phyloP scores from a whole-genome alignment of 2,888 invertebrate genomes.

The Pediacus dermestoides region DNA sequence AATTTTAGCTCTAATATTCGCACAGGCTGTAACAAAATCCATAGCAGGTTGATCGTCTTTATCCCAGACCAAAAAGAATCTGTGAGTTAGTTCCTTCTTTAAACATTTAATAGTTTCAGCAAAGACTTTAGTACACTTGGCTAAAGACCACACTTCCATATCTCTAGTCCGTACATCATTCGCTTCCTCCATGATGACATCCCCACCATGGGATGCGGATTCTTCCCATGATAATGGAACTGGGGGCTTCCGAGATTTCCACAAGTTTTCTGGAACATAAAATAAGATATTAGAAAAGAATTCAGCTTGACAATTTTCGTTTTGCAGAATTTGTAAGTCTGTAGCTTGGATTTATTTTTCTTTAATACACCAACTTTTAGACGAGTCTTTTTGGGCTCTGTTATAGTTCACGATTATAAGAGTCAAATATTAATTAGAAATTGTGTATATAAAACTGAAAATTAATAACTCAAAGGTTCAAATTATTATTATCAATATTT shows the following conservation, averaged over 20 bases:
- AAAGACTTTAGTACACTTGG: constrained; percentile 59
- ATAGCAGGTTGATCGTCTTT: constrained; percentile 91
- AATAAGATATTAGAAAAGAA: no score
- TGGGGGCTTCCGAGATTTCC: constrained; percentile 88
- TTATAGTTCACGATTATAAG: no score
- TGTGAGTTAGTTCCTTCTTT: constrained; percentile 56
- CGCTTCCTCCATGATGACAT: constrained; percentile 27
- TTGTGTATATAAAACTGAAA: no score
- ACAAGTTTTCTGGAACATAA: constrained; percentile 64
- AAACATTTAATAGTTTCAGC: constrained; percentile 63
- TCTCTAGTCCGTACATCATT: constrained; percentile 32
- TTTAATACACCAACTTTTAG: no score
- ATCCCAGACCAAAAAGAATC: constrained; percentile 88
- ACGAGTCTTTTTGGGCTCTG: no score
- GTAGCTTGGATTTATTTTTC: no score
- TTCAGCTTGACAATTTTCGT: constrained; percentile 2
- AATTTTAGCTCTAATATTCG: constrained; percentile 87
- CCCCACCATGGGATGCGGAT: constrained; percentile 33
- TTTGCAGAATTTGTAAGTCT: no score
- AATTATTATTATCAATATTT: no score
- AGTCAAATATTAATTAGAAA: no score
- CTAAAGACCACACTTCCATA: constrained; percentile 47
- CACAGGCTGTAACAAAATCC: constrained; percentile 95
- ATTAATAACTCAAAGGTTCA: no score
- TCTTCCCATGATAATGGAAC: constrained; percentile 71